Conservation (phyloP, 2,113 vertebrate species). For the Cnemophilus loriae region DNA sequence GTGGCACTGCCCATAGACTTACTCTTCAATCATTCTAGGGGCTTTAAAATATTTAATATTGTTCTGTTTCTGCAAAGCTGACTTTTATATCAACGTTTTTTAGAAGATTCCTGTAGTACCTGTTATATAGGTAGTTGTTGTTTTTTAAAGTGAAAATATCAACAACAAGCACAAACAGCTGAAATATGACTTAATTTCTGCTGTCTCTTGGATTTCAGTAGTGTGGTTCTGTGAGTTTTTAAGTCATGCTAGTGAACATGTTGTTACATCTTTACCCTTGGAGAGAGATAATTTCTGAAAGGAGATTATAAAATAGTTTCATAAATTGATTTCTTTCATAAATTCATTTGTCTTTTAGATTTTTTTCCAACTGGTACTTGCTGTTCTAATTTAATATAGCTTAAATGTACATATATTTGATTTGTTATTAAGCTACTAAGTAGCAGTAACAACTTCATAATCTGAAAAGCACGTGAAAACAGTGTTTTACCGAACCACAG, state of each 20-base stretch:
- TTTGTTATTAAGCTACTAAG: background rate
- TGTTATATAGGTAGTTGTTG: background rate
- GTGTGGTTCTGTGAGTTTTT: background rate
- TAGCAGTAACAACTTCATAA: background rate
- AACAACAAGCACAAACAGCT: background rate
- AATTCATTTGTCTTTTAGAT: background rate
- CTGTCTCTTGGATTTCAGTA: background rate
- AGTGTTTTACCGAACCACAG: background rate
- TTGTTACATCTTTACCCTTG: background rate
- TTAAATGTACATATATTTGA: background rate
- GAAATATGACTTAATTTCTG: background rate
- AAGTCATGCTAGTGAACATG: background rate
- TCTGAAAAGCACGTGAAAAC: background rate
- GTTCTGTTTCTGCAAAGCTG: background rate
- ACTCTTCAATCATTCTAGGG: background rate
- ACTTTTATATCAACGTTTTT: background rate
- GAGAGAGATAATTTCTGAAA: background rate
- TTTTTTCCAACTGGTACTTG: background rate
- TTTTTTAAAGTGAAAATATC: background rate
- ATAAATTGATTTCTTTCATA: background rate
- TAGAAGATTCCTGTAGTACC: accelerated
- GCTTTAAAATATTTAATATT: background rate
- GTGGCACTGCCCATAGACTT: background rate
- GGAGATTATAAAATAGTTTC: background rate
- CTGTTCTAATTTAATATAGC: background rate